Base-by-base conservation (phyloP, 2,797 vertebrate genomes). In the Brachyrhaphis roseni region DNA sequence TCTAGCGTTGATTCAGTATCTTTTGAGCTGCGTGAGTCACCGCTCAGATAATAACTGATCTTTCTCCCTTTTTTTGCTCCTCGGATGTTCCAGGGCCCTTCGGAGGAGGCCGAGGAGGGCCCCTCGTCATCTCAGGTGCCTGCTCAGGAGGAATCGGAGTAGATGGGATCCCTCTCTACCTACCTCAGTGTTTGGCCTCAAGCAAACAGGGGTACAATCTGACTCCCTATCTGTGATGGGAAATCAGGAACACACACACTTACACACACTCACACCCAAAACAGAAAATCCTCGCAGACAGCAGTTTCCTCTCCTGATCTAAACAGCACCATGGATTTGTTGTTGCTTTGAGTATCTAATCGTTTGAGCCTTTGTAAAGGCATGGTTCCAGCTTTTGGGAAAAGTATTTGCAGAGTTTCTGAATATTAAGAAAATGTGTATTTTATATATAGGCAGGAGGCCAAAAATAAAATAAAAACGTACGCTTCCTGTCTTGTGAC, bases 181-280 rank as follows among this genome's bases (percentile, higher is more conserved):
- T 95, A 95, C 95, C 93, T 96, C 94, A 93, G 90, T 90, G 94
- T 93, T 95, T 93, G 91, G 83, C 91, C 86, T 90, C 87, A 88
- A 80, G 79, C 90, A 91, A 88, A 88, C 76, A 80, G 85, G 84
- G 78, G 86, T 85, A 64, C 75, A 86, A 45, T 86, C 82, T 82
- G 85, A 87, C 89, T 91, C 89, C 68, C 86, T 87, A 74, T 88
- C 83, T 91, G 88, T 88, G 82, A 88, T 89, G 89, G 85, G 90
- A 89, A 93, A 93, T 95, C 92, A 95, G 90, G 88, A 93, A 91
- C 86, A 90, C 78, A 86, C 77, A 81, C 68, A 84, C 81, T 85
- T 81, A 88, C 66, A 84, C 74, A 79, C 70, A 77, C 83, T 82
- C 78, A 84, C 66, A n/a, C 41, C 5, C 43, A 57, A 68, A 41